These are phyloP conservation scores for Calosoma granatense DNA, from an alignment of 1,140 invertebrate species.

Conservation along the genomic window DNA sequence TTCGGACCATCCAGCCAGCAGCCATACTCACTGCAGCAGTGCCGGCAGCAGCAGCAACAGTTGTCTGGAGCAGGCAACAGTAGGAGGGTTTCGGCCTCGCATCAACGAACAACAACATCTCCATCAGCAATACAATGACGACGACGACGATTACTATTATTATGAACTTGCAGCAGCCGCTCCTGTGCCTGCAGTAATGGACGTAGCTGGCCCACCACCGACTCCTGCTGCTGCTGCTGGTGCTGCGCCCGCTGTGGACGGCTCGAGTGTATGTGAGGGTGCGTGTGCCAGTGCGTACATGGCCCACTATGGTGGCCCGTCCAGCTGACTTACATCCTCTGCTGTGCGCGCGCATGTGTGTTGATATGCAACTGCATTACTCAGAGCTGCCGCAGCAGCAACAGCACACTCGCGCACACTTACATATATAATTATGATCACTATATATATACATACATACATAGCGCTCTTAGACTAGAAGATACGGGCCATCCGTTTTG, in stretches of 20 bases:
- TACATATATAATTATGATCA: no score
- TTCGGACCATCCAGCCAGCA: no score
- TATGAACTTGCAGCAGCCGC: background rate
- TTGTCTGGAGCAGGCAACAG: constrained; percentile 4
- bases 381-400: background rate
- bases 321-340: no score
- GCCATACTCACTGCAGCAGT: background rate
- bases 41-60: background rate
- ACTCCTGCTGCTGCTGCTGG: background rate
- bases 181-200: no score
- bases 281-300: background rate
- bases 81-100: constrained; percentile 4
- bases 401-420: background rate
- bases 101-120: constrained; percentile 13
- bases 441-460: background rate
- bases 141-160: background rate
- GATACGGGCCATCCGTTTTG: background rate
- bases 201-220: background rate
- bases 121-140: background rate
- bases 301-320: background rate
- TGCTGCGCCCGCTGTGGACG: background rate
- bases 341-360: background rate
- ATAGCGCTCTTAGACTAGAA: no score
- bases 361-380: background rate
- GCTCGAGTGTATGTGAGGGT: no score